phyloP scores from a whole-genome alignment of 2,888 invertebrate genomes.

The Phyto melanocephala region DNA sequence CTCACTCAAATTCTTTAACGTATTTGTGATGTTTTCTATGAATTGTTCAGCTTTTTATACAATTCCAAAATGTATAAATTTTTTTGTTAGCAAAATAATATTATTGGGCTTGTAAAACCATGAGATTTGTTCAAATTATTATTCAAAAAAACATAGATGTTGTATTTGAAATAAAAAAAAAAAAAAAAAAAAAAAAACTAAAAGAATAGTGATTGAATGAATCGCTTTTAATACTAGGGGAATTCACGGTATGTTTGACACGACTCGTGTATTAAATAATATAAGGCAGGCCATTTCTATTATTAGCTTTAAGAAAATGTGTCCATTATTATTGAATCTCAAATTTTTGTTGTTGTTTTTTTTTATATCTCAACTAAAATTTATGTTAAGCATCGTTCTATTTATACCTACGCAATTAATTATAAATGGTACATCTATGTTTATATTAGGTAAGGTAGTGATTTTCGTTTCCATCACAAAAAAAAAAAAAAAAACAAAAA shows the following conservation, averaged over 20 bases:
- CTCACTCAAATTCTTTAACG: neutral
- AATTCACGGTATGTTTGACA: neutral
- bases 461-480: too few species aligned
- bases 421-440: too few species aligned
- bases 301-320: neutral
- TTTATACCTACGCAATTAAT: too few species aligned
- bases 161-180: neutral
- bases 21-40: neutral
- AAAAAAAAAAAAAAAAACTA: too few species aligned
- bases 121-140: neutral
- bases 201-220: neutral
- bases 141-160: neutral
- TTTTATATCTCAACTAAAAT: too few species aligned
- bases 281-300: neutral
- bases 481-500: too few species aligned
- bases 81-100: neutral
- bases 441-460: too few species aligned
- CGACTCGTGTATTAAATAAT: too few species aligned
- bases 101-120: neutral
- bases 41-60: constrained; percentile 28
- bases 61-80: neutral
- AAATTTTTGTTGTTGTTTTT: too few species aligned
- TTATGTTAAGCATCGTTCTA: too few species aligned
- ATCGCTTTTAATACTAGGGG: neutral
- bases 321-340: too few species aligned